Evolutionary conservation across 2,797 vertebrate species (phyloP).

Genomic region (Philypnodon macrostomus): DNA sequence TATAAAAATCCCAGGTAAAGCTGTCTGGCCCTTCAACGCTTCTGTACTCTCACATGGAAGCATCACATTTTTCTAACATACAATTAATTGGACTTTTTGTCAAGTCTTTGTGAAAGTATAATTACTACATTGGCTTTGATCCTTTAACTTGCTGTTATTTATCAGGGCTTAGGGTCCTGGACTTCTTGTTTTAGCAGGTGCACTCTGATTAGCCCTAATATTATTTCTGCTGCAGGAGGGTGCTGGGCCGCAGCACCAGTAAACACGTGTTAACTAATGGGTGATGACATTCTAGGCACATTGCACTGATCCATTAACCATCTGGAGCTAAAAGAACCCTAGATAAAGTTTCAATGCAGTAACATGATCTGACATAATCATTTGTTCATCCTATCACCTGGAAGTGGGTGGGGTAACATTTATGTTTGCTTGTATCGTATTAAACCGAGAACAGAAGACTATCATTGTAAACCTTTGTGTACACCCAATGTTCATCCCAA

Average conservation of each 20-base stretch:
- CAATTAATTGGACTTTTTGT: no score
- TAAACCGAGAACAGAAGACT: no score
- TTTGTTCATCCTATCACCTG: no score
- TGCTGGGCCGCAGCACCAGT: constrained; percentile 48
- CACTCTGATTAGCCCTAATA: constrained; percentile 56
- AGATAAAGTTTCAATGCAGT: no score
- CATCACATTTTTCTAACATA: neutral
- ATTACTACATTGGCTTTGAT: neutral
- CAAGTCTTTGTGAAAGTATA: neutral
- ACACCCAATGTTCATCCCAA: no score
- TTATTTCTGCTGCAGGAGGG: constrained; percentile 28
- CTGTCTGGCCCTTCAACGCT: constrained; percentile 22
- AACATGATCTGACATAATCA: no score
- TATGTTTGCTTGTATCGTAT: no score
- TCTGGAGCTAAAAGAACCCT: no score
- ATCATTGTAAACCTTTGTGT: no score
- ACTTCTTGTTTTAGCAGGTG: constrained; percentile 37
- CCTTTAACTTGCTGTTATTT: neutral
- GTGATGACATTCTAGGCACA: constrained; percentile 32
- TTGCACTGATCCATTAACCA: constrained; percentile 42
- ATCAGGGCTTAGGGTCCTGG: constrained; percentile 2
- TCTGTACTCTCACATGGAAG: neutral
- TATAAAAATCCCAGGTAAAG: constrained; percentile 17
- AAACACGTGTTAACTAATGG: constrained; percentile 55
- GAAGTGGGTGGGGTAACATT: no score